Percentiles rank a stretch among this genome's conserved stretches.
phyloP scores from a whole-genome alignment of 2,888 invertebrate genomes.

The Maniola hyperantus region DNA sequence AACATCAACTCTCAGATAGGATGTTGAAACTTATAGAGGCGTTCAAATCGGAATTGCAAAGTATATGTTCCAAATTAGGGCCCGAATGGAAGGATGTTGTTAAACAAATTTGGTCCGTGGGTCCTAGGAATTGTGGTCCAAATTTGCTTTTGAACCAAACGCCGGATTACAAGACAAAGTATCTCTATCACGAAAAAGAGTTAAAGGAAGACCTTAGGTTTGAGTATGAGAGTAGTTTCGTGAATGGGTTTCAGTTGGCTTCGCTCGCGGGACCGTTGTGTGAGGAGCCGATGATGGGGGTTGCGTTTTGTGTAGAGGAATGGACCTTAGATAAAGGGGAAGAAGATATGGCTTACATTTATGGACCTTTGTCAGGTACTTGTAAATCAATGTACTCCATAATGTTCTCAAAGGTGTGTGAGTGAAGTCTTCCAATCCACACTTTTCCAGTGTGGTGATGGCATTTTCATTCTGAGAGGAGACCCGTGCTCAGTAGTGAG shows the following conservation, averaged over 20 bases:
- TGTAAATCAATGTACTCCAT: too few species aligned
- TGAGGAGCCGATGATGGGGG: constrained; percentile 98
- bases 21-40: constrained; percentile 71
- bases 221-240: constrained; percentile 89
- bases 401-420: too few species aligned
- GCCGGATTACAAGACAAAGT: constrained; percentile 82
- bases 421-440: too few species aligned
- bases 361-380: constrained; percentile 82
- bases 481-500: too few species aligned
- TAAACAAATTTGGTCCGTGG: constrained; percentile 94
- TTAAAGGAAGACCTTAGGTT: constrained; percentile 80
- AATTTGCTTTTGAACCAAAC: constrained; percentile 94
- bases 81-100: constrained; percentile 79
- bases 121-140: constrained; percentile 93
- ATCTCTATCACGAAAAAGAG: constrained; percentile 64
- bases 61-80: constrained; percentile 83
- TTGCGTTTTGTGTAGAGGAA: constrained; percentile 94
- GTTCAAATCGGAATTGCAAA: constrained; percentile 82
- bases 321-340: constrained; percentile 84
- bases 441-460: too few species aligned
- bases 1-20: constrained; percentile 64
- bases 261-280: constrained; percentile 96
- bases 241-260: constrained; percentile 94
- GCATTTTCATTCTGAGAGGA: too few species aligned
- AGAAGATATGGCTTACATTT: constrained; percentile 66